phyloP scores from a whole-genome alignment of 2,888 invertebrate genomes.

The Drosophila rubida region DNA sequence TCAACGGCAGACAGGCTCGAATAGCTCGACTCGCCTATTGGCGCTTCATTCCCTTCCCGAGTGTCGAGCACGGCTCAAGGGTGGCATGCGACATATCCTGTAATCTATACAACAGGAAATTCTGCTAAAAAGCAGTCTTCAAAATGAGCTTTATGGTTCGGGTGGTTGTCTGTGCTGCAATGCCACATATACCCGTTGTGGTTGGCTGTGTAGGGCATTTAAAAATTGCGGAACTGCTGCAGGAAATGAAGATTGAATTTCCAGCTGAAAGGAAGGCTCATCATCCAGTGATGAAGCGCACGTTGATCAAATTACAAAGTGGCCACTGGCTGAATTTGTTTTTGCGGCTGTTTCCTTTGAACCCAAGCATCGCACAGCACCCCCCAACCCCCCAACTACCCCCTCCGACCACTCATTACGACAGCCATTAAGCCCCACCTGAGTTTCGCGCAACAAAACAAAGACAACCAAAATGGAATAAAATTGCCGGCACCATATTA shows the following conservation, averaged over 20 bases:
- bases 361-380: not conserved
- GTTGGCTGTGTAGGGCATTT: conserved; percentile 4
- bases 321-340: conserved; percentile 30
- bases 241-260: conserved; percentile 60
- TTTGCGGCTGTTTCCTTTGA: conserved; percentile 16
- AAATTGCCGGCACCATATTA: not conserved
- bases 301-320: conserved; percentile 53
- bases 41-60: conserved; percentile 20
- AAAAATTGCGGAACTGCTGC: conserved; percentile 42
- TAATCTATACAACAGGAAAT: not conserved
- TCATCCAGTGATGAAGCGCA: conserved; percentile 51
- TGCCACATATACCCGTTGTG: too few relatives aligned
- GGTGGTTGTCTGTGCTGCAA: too few relatives aligned
- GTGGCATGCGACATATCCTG: conserved; percentile 30
- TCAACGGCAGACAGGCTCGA: conserved; percentile 9
- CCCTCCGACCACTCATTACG: not conserved
- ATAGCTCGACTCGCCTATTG: conserved; percentile 2
- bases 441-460: not conserved
- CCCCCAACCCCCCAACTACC: not conserved
- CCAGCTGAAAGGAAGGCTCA: conserved; percentile 48
- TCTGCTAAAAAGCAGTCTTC: too few relatives aligned
- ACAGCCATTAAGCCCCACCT: not conserved
- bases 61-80: not conserved
- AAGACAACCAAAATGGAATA: not conserved
- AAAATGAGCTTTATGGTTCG: too few relatives aligned